Conservation (phyloP, 2,797 vertebrate genomes). For the Darevskia mixta region DNA sequence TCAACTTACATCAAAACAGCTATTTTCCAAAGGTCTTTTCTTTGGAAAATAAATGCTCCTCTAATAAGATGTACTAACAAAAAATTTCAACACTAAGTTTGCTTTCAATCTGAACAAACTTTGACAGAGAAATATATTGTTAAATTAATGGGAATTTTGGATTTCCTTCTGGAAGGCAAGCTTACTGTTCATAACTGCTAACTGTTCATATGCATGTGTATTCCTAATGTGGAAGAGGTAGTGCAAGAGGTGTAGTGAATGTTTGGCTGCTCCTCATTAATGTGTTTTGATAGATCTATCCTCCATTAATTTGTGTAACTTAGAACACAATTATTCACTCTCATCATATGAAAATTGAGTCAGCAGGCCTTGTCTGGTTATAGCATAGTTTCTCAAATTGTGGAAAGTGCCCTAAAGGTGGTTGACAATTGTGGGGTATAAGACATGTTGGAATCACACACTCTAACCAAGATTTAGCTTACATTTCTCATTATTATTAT, state of each 20-base stretch:
- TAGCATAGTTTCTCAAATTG: background rate
- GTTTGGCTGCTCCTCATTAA: background rate
- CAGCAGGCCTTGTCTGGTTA: background rate
- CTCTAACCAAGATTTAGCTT: no score
- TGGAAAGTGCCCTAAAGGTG: background rate
- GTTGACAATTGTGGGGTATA: no score
- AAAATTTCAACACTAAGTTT: background rate
- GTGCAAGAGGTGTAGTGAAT: background rate
- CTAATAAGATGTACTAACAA: background rate
- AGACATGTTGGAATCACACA: no score
- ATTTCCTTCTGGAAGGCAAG: background rate
- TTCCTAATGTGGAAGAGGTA: background rate
- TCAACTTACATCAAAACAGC: background rate
- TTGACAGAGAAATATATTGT: background rate
- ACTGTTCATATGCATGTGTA: background rate
- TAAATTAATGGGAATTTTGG: background rate
- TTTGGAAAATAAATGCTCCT: background rate
- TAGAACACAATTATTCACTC: background rate
- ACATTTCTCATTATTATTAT: no score
- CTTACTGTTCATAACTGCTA: background rate
- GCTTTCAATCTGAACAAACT: background rate
- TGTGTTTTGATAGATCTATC: no score
- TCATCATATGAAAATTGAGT: background rate
- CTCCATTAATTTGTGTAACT: background rate
- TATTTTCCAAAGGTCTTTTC: background rate